Percentiles rank a stretch among this genome's conserved stretches.
Conservation (phyloP, 2,113 vertebrate genomes). For the Myotis lucifugus region DNA sequence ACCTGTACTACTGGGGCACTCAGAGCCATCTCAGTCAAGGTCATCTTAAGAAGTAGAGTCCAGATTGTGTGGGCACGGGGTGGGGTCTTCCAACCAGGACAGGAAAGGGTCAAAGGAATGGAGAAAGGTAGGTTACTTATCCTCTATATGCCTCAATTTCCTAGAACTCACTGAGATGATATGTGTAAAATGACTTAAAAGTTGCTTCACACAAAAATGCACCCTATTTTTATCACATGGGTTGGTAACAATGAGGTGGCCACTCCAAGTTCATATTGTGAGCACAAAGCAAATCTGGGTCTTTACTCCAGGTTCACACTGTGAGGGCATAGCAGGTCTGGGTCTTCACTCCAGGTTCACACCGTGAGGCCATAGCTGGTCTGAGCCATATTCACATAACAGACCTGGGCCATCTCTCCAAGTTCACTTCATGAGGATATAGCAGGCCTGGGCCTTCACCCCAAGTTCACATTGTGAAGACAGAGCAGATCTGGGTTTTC, state of each 20-base stretch:
- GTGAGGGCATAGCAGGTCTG: too few species aligned
- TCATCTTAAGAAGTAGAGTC: not conserved
- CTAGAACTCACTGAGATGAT: not conserved
- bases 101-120: not conserved
- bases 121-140: not conserved
- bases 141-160: not conserved
- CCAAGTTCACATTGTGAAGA: too few species aligned
- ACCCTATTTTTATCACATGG: accelerated
- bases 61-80: not conserved
- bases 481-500: not conserved
- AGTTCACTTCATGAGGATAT: too few species aligned
- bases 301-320: too few species aligned
- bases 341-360: too few species aligned
- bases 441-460: too few species aligned
- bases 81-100: not conserved
- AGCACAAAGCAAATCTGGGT: too few species aligned
- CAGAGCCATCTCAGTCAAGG: not conserved
- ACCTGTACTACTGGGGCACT: not conserved
- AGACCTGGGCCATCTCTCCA: too few species aligned
- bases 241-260: not conserved
- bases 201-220: not conserved
- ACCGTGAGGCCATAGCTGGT: too few species aligned
- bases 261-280: not conserved
- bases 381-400: too few species aligned
- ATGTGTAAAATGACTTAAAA: not conserved